These are phyloP conservation scores for Ochropacha duplaris DNA, from an alignment of 2,888 invertebrate species.

Conservation along the genomic window DNA sequence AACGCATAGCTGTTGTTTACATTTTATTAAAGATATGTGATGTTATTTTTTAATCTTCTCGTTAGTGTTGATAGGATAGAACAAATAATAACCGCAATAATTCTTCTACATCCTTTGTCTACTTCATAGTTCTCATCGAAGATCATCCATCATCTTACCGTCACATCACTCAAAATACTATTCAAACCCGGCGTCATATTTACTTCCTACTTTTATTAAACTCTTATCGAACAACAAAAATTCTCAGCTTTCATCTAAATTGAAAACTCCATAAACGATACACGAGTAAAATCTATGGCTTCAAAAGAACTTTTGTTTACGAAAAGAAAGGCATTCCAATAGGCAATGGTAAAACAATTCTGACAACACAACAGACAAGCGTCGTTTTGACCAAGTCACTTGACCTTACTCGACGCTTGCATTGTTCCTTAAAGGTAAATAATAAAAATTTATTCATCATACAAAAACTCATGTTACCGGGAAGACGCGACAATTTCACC, in stretches of 20 bases:
- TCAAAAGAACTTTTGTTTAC: slow-evolving; percentile 3
- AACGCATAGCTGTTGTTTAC: slow-evolving; percentile 8
- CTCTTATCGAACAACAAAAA: neutral
- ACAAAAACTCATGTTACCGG: slow-evolving; percentile 64
- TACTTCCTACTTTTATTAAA: neutral
- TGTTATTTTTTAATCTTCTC: neutral
- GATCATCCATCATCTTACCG: neutral
- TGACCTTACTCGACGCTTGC: slow-evolving; percentile 2
- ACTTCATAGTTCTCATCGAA: neutral
- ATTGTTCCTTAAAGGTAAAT: slow-evolving; percentile 28
- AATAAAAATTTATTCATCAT: slow-evolving; percentile 65
- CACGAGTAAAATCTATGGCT: neutral
- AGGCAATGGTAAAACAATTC: slow-evolving; percentile 2
- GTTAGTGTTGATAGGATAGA: neutral
- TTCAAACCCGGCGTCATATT: neutral
- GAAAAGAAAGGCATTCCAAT: neutral
- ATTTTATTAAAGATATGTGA: neutral
- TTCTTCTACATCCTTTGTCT: neutral
- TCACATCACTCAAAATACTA: neutral
- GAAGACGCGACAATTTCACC: slow-evolving; percentile 60
- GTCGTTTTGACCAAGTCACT: slow-evolving; percentile 4
- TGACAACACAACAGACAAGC: neutral
- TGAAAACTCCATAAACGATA: neutral
- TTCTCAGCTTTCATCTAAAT: neutral
- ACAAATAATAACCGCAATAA: neutral